Evolutionary conservation across 2,888 invertebrate species (phyloP), one percentile per base, ranked within the genome.

Genomic region (Entomobrya multifasciata): DNA sequence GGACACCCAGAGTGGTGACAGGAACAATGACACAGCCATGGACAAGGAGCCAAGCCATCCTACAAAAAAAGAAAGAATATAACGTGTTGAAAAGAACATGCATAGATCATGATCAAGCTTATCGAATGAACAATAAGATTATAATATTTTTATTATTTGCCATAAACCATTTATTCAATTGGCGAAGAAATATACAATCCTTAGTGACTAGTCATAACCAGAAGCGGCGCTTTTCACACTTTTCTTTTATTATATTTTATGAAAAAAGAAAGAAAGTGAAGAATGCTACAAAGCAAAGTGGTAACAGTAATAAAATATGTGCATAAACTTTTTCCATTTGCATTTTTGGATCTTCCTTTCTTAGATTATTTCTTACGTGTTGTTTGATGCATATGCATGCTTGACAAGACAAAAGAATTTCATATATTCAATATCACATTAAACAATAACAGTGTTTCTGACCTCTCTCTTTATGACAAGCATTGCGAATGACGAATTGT

Each of bases 1-100:
- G 80, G 91, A 91, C 10, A 91, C 91, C 91, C 91, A 91, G 17
- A 91, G 57, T 11, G 91, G 91, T 1, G 90, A 90, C 3, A 91
- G 78, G 70, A 91, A 88, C 77, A 91, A 60, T 10, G 91, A 91
- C 22, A 90, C 86, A 25, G 88, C 91, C 70, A 91, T 87, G 27
- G 90, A 90, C 11, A 88, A 30, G 1, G 90, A 87, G 25, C 90
- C 90, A n/a, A 90, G 65, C 91, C 91, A 91, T 55, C 90, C 91
- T 91, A 41, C 11, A 65, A 62, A 20, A n/a, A 74, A 30, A 81
- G 11, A 76, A 62, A n/a, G n/a, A n/a, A n/a, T n/a, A n/a, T n/a
- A n/a, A n/a, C n/a, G n/a, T n/a, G n/a, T n/a, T n/a, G n/a, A n/a
- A 10, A 55, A 10, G 20, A 55, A 17, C 55, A 55, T 55, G 10